phyloP scores from a whole-genome alignment of 1,140 invertebrate genomes.

The Drosophila persimilis region DNA sequence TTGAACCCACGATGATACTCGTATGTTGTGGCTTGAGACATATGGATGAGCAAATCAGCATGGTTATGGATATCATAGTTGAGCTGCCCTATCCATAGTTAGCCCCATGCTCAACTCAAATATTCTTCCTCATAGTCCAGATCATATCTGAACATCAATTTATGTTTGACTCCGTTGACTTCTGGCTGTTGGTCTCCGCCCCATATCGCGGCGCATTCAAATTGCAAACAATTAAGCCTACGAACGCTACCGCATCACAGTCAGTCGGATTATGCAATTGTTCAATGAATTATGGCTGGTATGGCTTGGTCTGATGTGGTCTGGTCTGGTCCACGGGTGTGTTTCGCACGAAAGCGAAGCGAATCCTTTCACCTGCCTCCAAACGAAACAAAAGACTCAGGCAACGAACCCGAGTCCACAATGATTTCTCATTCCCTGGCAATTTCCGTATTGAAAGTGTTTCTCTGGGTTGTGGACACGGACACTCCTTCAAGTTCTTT shows the following conservation, averaged over 20 bases:
- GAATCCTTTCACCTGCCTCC: slow-evolving; percentile 66
- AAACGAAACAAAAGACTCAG: slow-evolving; percentile 75
- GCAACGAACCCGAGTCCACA: slow-evolving; percentile 59
- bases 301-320: slow-evolving; percentile 11
- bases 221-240: slow-evolving; percentile 65
- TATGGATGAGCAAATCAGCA: background rate
- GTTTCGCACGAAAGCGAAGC: slow-evolving; percentile 47
- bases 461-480: slow-evolving; percentile 12
- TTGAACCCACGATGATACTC: slow-evolving; percentile 25
- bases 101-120: background rate
- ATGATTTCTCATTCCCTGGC: slow-evolving; percentile 28
- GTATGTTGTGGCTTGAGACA: background rate
- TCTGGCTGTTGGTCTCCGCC: slow-evolving; percentile 22
- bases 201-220: slow-evolving; percentile 54
- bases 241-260: slow-evolving; percentile 64
- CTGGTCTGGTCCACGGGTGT: slow-evolving; percentile 51
- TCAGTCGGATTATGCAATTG: slow-evolving; percentile 56
- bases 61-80: too few relatives aligned
- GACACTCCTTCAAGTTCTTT: slow-evolving; percentile 68
- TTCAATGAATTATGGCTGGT: slow-evolving; percentile 55
- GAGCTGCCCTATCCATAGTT: background rate
- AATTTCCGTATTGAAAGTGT: slow-evolving; percentile 66
- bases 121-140: background rate
- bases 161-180: slow-evolving; percentile 6
- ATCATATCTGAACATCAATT: slow-evolving; percentile 9